Conservation (phyloP, 2,888 invertebrate genomes). For the Machimus atricapillus region DNA sequence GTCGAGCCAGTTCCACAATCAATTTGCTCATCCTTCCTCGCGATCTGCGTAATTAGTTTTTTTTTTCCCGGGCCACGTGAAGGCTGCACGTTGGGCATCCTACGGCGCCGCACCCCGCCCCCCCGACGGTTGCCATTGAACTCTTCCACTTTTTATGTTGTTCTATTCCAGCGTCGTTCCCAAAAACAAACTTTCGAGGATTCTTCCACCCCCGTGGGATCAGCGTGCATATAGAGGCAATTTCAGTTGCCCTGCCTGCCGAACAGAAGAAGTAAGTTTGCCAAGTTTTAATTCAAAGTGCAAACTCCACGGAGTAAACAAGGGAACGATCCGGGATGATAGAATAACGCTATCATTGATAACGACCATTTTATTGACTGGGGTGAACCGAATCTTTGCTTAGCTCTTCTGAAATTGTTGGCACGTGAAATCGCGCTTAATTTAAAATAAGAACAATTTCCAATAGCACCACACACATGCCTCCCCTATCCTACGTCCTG, state of each 20-base stretch:
- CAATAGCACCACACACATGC: background rate
- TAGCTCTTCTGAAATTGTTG: constrained; percentile 60
- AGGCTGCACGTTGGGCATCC: background rate
- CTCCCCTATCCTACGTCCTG: background rate
- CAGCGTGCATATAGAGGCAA: constrained; percentile 16
- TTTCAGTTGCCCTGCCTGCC: background rate
- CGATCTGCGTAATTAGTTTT: constrained; percentile 22
- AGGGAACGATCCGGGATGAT: constrained; percentile 24
- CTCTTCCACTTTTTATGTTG: constrained; percentile 7
- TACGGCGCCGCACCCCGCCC: background rate
- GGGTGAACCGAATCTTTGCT: constrained; percentile 56
- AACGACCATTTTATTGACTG: constrained; percentile 50
- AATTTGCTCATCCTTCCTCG: background rate
- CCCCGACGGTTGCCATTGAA: background rate
- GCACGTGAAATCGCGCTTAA: constrained; percentile 61
- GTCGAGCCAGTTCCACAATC: background rate
- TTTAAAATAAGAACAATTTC: constrained; percentile 52
- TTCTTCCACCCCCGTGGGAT: background rate
- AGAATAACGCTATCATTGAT: constrained; percentile 45
- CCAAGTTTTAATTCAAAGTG: constrained; percentile 40
- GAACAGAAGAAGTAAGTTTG: constrained; percentile 24
- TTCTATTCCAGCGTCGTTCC: constrained; percentile 32
- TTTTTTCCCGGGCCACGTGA: background rate
- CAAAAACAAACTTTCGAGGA: constrained; percentile 21
- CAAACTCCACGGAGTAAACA: constrained; percentile 39